phyloP scores from a whole-genome alignment of 1,140 invertebrate species.

The Drosophila sucinea region DNA sequence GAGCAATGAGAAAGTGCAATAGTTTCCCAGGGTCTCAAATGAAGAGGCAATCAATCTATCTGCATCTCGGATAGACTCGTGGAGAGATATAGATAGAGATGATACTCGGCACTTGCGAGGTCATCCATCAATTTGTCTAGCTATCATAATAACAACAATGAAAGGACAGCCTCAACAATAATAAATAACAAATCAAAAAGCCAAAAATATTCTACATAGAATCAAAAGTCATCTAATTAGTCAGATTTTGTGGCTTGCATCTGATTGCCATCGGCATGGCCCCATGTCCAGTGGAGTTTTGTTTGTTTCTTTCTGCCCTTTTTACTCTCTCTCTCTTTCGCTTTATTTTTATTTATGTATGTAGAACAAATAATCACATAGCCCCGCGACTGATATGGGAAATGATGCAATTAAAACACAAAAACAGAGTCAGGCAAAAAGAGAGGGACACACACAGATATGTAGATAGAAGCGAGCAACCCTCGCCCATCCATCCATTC shows the following conservation, averaged over 20 bases:
- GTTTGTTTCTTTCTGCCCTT: slow-evolving; percentile 11
- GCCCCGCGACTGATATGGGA: slow-evolving; percentile 64
- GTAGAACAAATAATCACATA: slow-evolving; percentile 74
- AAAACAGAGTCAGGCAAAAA: slow-evolving; percentile 49
- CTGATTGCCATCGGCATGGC: slow-evolving; percentile 25
- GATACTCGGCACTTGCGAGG: slow-evolving; percentile 47
- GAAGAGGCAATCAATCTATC: slow-evolving; percentile 41
- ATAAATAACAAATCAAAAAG: slow-evolving; percentile 70
- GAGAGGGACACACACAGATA: slow-evolving; percentile 8
- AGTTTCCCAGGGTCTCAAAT: slow-evolving; percentile 59
- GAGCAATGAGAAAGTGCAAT: slow-evolving; percentile 48
- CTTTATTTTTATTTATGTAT: slow-evolving; percentile 63
- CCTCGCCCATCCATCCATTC: neutral
- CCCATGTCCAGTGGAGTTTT: slow-evolving; percentile 25
- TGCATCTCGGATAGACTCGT: slow-evolving; percentile 13
- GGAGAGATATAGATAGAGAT: slow-evolving; percentile 51
- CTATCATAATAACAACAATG: slow-evolving; percentile 19
- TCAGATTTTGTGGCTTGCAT: slow-evolving; percentile 46
- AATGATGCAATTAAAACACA: slow-evolving; percentile 78
- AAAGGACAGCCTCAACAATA: slow-evolving; percentile 32
- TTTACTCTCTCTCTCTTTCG: slow-evolving; percentile 33
- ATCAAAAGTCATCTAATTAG: slow-evolving; percentile 57
- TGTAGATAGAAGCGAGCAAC: slow-evolving; percentile 7
- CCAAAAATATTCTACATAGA: slow-evolving; percentile 15
- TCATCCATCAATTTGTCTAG: slow-evolving; percentile 68